Conservation (phyloP, 1,140 invertebrate species). For the Conus betulinus region DNA sequence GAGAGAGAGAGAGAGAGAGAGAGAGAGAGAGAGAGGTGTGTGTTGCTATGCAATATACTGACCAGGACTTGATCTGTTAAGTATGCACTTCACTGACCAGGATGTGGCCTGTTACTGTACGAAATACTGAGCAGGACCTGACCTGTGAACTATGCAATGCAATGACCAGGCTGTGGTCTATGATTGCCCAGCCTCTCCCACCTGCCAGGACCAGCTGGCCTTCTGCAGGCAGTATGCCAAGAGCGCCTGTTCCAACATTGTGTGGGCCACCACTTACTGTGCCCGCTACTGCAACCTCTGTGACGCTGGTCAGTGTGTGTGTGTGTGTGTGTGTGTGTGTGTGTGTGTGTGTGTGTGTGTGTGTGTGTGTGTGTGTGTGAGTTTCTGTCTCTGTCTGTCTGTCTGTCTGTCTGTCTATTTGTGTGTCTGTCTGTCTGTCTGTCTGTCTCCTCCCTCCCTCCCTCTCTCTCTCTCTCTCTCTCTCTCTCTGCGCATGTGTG, state of each 20-base stretch:
- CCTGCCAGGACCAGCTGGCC: neutral
- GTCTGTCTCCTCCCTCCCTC: too few relatives aligned
- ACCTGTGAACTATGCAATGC: too few relatives aligned
- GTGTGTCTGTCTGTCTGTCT: too few relatives aligned
- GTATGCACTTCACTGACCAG: too few relatives aligned
- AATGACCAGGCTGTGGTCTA: neutral
- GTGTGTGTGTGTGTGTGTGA: slow-evolving; percentile 22
- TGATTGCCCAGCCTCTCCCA: neutral
- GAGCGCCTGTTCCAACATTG: neutral
- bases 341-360: slow-evolving; percentile 22
- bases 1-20: too few relatives aligned
- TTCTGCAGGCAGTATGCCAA: slow-evolving; percentile 21
- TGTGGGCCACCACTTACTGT: neutral
- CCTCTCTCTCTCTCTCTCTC: too few relatives aligned
- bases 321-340: slow-evolving; percentile 12
- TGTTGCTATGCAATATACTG: too few relatives aligned
- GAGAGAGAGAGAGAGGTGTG: too few relatives aligned
- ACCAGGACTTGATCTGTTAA: too few relatives aligned
- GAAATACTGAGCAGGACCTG: too few relatives aligned
- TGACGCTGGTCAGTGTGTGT: neutral
- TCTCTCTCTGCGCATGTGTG: too few relatives aligned
- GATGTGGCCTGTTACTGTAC: too few relatives aligned
- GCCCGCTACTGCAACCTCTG: neutral
- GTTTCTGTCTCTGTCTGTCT: neutral
- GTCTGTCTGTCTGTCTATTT: slow-evolving; percentile 15